phyloP scores from a whole-genome alignment of 2,888 invertebrate genomes.

The Opisthograptis luteolata region DNA sequence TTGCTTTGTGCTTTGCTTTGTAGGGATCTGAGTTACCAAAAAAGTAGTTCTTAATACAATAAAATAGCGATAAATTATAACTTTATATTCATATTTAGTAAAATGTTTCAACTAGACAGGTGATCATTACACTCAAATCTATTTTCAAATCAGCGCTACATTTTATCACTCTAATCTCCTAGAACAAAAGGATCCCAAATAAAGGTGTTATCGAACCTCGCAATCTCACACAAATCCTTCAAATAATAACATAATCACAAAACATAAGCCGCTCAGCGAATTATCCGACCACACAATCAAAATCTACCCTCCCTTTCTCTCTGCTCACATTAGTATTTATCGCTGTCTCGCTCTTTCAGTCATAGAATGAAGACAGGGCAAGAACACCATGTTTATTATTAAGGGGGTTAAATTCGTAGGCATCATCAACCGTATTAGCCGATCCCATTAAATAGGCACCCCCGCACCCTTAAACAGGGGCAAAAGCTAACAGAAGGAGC shows the following conservation, averaged over 20 bases:
- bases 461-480: conserved; percentile 55
- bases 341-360: conserved; percentile 33
- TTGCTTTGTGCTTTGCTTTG: no score
- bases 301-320: conserved; percentile 44
- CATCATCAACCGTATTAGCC: conserved; percentile 81
- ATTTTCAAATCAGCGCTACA: no score
- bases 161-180: background rate
- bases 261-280: conserved; percentile 63
- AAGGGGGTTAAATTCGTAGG: conserved; percentile 73
- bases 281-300: conserved; percentile 61
- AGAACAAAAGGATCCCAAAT: conserved; percentile 15
- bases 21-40: no score
- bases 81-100: no score
- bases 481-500: conserved; percentile 79
- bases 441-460: conserved; percentile 78
- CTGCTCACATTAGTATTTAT: conserved; percentile 30
- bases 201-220: conserved; percentile 28
- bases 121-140: no score
- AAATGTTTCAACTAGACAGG: no score
- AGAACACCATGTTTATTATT: conserved; percentile 66
- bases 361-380: conserved; percentile 34
- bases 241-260: conserved; percentile 46
- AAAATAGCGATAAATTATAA: no score
- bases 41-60: no score
- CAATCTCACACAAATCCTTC: conserved; percentile 34